These are phyloP conservation scores for Spodoptera picta DNA, from an alignment of 2,888 invertebrate genomes.

Conservation along the genomic window DNA sequence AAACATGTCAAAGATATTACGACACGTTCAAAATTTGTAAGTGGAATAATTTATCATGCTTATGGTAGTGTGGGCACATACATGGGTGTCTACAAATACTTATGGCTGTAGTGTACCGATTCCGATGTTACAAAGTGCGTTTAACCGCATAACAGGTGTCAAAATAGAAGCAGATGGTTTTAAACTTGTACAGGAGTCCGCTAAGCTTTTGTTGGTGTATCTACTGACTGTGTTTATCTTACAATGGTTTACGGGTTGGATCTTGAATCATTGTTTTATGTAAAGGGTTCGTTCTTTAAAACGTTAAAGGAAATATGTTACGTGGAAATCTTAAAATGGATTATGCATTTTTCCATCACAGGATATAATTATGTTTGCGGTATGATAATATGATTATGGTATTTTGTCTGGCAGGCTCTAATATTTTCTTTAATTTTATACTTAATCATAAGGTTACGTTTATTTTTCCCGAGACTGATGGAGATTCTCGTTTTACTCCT, in stretches of 20 bases:
- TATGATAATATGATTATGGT: too few relatives aligned
- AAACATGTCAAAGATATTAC: constrained; percentile 46
- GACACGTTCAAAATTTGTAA: constrained; percentile 33
- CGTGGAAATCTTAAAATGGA: too few relatives aligned
- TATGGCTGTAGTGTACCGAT: constrained; percentile 16
- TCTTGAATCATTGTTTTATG: too few relatives aligned
- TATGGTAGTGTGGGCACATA: constrained; percentile 14
- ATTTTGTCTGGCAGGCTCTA: too few relatives aligned
- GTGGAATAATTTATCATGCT: constrained; percentile 34
- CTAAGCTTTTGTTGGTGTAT: constrained; percentile 36
- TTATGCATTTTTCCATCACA: too few relatives aligned
- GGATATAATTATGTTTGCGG: too few relatives aligned
- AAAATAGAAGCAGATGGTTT: constrained; percentile 63
- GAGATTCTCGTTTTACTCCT: too few relatives aligned
- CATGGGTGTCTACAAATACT: constrained; percentile 6
- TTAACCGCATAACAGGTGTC: constrained; percentile 71
- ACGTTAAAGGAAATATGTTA: too few relatives aligned
- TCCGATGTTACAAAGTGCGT: constrained; percentile 36
- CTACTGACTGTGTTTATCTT: not conserved
- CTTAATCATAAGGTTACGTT: too few relatives aligned
- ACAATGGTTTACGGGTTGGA: constrained; percentile 12
- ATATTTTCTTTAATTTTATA: too few relatives aligned
- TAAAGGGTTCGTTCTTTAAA: too few relatives aligned
- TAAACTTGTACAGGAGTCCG: constrained; percentile 29
- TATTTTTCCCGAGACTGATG: too few relatives aligned